Base-by-base conservation (phyloP, 2,888 invertebrate genomes). In the Ennomos fuscantarius region DNA sequence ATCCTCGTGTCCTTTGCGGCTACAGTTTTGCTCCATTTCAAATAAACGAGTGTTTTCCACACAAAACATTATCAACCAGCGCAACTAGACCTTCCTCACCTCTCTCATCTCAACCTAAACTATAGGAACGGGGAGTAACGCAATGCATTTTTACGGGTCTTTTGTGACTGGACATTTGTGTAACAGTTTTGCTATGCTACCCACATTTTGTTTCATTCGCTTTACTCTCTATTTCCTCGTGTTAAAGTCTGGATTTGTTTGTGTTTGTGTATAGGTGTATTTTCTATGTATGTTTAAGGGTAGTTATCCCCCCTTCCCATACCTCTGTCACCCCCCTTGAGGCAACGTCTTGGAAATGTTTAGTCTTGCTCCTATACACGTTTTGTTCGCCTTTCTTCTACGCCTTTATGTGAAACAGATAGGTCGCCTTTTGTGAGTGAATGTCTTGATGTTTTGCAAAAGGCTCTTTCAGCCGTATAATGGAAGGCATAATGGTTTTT, bases 331-430 rank as follows among this genome's bases (percentile, higher is more conserved):
- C 65, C 64, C 68, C 68, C 77, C 79, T 73, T 68, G 59, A 74
- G 78, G 76, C 87, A 80, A 72, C 84, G 87, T 89, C 89, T 89
- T 89, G 88, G 84, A 84, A 86, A 86, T 83, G 86, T 83, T 87
- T 84, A 86, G 88, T 85, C 81, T 82, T 81, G 81, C 79, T 76
- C 81, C 81, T 84, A 84, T 84, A 88, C 81, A 80, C 74, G 81
- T 86, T 88, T 89, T 89, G 87, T 89, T 89, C 86, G 83, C 75
- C 78, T 81, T 83, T 82, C 85, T 87, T 85, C 82, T 79, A 68
- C 61, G 75, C 84, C 81, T 86, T 85, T 82, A 86, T 79, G 78
- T 76, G 75, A 72, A 67, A 79, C 71, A 84, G 76, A 74, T 78
- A 75, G 68, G 69, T 72, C 65, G 66, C 56, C 62, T 60, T 68